Percentiles rank a stretch among this genome's conserved stretches.
phyloP scores from a whole-genome alignment of 2,797 vertebrate genomes.

The Gobio occitaniae region DNA sequence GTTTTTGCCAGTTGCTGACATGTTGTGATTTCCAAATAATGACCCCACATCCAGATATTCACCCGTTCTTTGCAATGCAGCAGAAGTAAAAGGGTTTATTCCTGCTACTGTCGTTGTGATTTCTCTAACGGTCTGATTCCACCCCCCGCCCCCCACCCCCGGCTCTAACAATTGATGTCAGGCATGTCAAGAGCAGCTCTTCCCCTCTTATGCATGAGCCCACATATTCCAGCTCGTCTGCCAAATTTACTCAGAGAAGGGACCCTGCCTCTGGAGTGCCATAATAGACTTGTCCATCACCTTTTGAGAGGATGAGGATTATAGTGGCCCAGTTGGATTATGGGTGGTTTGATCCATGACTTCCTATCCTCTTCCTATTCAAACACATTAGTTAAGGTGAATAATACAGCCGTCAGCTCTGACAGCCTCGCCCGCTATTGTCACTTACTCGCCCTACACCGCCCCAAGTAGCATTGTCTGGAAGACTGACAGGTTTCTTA shows the following conservation, averaged over 20 bases:
- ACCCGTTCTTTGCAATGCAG: neutral
- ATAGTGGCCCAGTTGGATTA: slow-evolving; percentile 56
- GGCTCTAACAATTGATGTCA: slow-evolving; percentile 65
- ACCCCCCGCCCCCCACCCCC: neutral
- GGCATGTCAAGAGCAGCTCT: slow-evolving; percentile 59
- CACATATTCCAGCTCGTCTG: slow-evolving; percentile 28
- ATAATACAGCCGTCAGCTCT: slow-evolving; percentile 76
- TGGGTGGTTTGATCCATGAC: slow-evolving; percentile 61
- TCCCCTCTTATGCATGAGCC: slow-evolving; percentile 47
- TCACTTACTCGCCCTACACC: slow-evolving; percentile 54
- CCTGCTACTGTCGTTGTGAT: slow-evolving; percentile 18
- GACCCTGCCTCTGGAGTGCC: slow-evolving; percentile 29
- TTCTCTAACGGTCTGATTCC: slow-evolving; percentile 17
- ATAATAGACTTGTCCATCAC: slow-evolving; percentile 66
- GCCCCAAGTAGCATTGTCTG: slow-evolving; percentile 72
- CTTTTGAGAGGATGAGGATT: slow-evolving; percentile 51
- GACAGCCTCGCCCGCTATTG: slow-evolving; percentile 66
- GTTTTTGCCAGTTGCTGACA: slow-evolving; percentile 7
- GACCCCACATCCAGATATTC: neutral
- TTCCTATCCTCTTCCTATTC: slow-evolving; percentile 63
- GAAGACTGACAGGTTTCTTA: slow-evolving; percentile 73
- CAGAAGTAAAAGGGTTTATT: slow-evolving; percentile 18
- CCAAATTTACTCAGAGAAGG: slow-evolving; percentile 43
- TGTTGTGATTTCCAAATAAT: neutral
- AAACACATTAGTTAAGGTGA: slow-evolving; percentile 71